These are phyloP conservation scores for Coremacera marginata DNA, from an alignment of 2,888 invertebrate genomes.

Conservation along the genomic window DNA sequence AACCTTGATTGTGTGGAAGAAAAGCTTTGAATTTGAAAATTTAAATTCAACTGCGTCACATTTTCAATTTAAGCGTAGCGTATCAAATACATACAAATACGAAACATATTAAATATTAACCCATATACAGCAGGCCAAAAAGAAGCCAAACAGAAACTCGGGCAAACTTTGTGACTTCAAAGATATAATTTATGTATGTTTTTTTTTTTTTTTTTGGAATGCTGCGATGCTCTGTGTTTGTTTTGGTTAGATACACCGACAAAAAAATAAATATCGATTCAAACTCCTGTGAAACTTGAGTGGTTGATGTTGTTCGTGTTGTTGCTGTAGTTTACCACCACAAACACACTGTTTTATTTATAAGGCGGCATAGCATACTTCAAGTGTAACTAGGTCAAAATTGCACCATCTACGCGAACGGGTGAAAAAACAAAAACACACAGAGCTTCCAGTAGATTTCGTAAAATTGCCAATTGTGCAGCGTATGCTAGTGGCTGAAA, in stretches of 20 bases:
- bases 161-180: background rate
- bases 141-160: background rate
- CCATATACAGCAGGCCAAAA: background rate
- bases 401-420: slow-evolving; percentile 32
- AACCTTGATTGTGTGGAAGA: slow-evolving; percentile 24
- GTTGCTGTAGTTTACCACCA: slow-evolving; percentile 2
- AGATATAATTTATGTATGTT: slow-evolving; percentile 14
- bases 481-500: background rate
- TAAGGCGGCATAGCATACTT: slow-evolving; percentile 6
- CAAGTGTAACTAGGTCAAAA: slow-evolving; percentile 45
- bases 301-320: background rate
- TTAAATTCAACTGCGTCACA: background rate
- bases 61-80: background rate
- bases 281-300: background rate
- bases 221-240: background rate
- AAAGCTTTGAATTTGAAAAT: background rate
- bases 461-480: slow-evolving; percentile 24
- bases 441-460: slow-evolving; percentile 28
- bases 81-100: background rate
- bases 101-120: background rate
- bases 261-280: slow-evolving; percentile 20
- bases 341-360: slow-evolving; percentile 9
- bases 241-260: background rate
- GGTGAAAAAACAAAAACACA: slow-evolving; percentile 19
- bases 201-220: background rate